phyloP scores from a whole-genome alignment of 2,888 invertebrate species.

The Microctonus brassicae region DNA sequence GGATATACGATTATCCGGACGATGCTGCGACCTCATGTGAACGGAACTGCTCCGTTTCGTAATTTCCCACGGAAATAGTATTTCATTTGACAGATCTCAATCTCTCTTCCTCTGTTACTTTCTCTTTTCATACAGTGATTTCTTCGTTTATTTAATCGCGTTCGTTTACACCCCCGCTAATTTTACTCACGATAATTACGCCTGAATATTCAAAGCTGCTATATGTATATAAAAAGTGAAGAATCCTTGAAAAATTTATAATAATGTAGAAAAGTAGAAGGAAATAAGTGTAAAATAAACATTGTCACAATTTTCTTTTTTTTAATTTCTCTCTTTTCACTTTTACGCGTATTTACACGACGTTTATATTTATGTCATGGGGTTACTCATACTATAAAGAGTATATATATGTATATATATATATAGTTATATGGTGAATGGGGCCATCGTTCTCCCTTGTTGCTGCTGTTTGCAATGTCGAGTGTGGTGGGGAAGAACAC shows the following conservation, averaged over 20 bases:
- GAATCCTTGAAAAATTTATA: too few relatives aligned
- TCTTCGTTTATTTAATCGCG: neutral
- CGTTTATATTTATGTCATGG: slow-evolving; percentile 38
- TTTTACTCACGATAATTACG: neutral
- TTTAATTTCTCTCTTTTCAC: too few relatives aligned
- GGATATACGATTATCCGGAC: slow-evolving; percentile 34
- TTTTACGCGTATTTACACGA: slow-evolving; percentile 17
- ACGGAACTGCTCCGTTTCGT: slow-evolving; percentile 39
- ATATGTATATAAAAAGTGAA: too few relatives aligned
- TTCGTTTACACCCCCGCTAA: neutral
- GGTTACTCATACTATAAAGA: slow-evolving; percentile 40
- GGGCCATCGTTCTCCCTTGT: slow-evolving; percentile 10
- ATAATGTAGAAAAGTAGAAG: too few relatives aligned
- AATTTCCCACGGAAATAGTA: slow-evolving; percentile 39
- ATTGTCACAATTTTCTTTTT: neutral
- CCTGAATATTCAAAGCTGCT: too few relatives aligned
- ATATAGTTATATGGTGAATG: neutral
- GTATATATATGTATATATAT: slow-evolving; percentile 18
- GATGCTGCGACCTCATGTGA: slow-evolving; percentile 27
- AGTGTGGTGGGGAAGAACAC: slow-evolving; percentile 20
- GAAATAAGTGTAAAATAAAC: neutral
- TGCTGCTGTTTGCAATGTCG: slow-evolving; percentile 1
- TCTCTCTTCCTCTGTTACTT: neutral
- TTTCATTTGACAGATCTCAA: slow-evolving; percentile 26
- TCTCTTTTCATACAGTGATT: neutral